A percentile compares a stretch with the other conserved stretches of the same genome.
These are phyloP conservation scores for Scrobipalpa atriplicella DNA, from an alignment of 2,888 invertebrate species.

Conservation along the genomic window DNA sequence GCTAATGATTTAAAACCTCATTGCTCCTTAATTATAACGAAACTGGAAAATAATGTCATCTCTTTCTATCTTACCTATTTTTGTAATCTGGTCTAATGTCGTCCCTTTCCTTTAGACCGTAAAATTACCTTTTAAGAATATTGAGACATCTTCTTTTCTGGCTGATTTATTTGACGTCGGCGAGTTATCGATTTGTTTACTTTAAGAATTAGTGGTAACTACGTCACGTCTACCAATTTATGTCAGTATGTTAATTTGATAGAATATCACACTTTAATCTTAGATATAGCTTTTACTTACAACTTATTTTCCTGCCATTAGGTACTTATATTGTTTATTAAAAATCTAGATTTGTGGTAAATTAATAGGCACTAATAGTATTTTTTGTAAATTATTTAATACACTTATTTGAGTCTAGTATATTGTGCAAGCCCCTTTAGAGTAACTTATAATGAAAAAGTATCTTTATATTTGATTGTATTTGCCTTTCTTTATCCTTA, in stretches of 20 bases:
- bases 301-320: no score
- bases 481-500: no score
- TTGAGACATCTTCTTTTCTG: constrained; percentile 74
- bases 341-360: no score
- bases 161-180: constrained; percentile 70
- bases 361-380: no score
- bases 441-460: no score
- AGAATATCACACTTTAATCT: neutral
- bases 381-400: no score
- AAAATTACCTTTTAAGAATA: constrained; percentile 64
- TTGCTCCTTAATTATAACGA: constrained; percentile 77
- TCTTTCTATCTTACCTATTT: constrained; percentile 49
- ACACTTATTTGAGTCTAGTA: no score
- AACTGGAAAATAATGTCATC: constrained; percentile 55
- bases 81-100: constrained; percentile 33
- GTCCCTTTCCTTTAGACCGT: constrained; percentile 54
- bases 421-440: no score
- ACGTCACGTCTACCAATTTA: constrained; percentile 63
- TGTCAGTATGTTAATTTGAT: constrained; percentile 65
- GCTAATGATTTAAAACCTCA: constrained; percentile 76
- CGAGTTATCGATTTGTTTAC: constrained; percentile 78
- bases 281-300: neutral
- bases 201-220: constrained; percentile 77
- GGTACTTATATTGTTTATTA: no score
- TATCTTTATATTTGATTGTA: no score